These are phyloP conservation scores for Oryzias celebensis DNA, from an alignment of 2,113 vertebrate genomes.

Conservation along the genomic window DNA sequence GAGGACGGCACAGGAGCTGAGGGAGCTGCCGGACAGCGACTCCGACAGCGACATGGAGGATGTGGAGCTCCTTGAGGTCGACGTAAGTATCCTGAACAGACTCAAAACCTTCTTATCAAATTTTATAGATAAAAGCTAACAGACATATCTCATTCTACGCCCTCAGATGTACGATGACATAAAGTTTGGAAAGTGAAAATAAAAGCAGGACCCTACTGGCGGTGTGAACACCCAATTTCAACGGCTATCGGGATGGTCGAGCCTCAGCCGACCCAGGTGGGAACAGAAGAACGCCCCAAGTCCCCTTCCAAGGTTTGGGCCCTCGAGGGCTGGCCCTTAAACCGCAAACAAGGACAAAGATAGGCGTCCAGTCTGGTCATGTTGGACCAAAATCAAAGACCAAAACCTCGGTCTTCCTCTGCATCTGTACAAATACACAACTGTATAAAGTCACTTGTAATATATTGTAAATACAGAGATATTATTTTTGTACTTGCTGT, in stretches of 20 bases:
- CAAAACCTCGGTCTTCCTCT: constrained; percentile 26
- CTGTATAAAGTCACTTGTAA: constrained; percentile 66
- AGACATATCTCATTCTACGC: neutral
- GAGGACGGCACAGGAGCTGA: constrained; percentile 81
- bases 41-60: constrained; percentile 85
- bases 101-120: accelerated
- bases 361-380: constrained; percentile 30
- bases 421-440: constrained; percentile 40
- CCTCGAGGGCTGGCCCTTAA: constrained; percentile 42
- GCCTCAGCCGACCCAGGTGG: constrained; percentile 5
- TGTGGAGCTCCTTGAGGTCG: constrained; percentile 81
- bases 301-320: constrained; percentile 12
- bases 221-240: constrained; percentile 30
- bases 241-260: constrained; percentile 58
- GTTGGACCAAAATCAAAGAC: constrained; percentile 35
- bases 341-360: constrained; percentile 47
- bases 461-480: constrained; percentile 77
- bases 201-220: neutral
- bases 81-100: constrained; percentile 74
- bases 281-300: constrained; percentile 16
- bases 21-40: constrained; percentile 88
- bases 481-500: constrained; percentile 78
- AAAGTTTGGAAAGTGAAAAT: constrained; percentile 68
- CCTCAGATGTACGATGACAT: constrained; percentile 79
- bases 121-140: neutral